phyloP scores from a whole-genome alignment of 2,888 invertebrate genomes.

The Caenorhabditis zanzibari region DNA sequence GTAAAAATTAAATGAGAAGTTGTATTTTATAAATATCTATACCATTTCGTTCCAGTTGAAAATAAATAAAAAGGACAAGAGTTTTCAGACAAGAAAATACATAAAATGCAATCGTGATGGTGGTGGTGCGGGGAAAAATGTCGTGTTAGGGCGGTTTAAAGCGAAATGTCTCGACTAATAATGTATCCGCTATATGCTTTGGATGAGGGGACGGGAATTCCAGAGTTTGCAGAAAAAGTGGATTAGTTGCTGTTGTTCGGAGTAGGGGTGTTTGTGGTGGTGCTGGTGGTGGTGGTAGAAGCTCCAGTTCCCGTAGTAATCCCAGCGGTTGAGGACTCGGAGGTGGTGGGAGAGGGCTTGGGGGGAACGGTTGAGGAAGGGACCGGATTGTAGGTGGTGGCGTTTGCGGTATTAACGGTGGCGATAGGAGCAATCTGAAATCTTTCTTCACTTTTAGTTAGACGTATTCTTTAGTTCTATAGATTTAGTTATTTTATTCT shows the following conservation, averaged over 20 bases:
- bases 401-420: slow-evolving; percentile 12
- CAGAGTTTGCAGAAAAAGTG: neutral
- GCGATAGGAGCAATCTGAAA: slow-evolving; percentile 32
- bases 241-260: slow-evolving; percentile 14
- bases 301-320: neutral
- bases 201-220: neutral
- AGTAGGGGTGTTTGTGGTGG: slow-evolving; percentile 1
- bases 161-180: slow-evolving; percentile 17
- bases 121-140: slow-evolving; percentile 21
- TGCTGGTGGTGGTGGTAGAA: neutral
- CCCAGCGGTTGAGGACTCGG: slow-evolving; percentile 27
- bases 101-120: slow-evolving; percentile 44
- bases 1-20: neutral
- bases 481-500: too few relatives aligned
- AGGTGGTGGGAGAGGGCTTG: slow-evolving; percentile 45
- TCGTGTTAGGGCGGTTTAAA: slow-evolving; percentile 30
- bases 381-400: slow-evolving; percentile 18
- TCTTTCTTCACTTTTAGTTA: slow-evolving; percentile 38
- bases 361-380: slow-evolving; percentile 8
- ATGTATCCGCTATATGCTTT: slow-evolving; percentile 36
- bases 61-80: slow-evolving; percentile 30
- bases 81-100: slow-evolving; percentile 4
- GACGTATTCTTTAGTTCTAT: neutral
- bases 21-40: slow-evolving; percentile 25
- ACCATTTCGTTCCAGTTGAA: slow-evolving; percentile 11